Base-by-base conservation (phyloP, 2,888 invertebrate species). In the Lysandra bellargus region DNA sequence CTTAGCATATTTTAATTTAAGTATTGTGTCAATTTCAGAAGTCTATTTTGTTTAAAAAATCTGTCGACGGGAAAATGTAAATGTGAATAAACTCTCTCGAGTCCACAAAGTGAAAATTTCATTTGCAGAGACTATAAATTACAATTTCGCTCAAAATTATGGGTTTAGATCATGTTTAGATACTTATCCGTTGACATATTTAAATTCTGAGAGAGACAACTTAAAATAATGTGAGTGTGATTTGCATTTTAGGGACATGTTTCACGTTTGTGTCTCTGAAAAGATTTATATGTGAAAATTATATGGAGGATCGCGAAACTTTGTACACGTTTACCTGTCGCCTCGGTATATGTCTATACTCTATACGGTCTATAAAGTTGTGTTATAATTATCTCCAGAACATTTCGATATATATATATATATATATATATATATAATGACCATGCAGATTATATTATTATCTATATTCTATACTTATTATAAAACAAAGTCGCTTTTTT, bases 191-290 rank as follows among this genome's bases (percentile, higher is more conserved):
- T 64, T 64, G 23, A 23, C 9, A 23, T 30, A 64, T 23, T 64
- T 64, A 64, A 30, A 64, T 30, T 64, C 64, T 23, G 64, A 1
- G 23, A 64, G 9, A 23, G 30, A 64, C 7, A 64, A 64, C 23
- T 64, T 64, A 23, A 23, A 33, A 69, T 33, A 30, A 69, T 30
- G 69, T 69, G 69, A 69, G 30, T 9, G 33, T 33, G 1, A 69
- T 69, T 69, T 14, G 69, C 69, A 69, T 69, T 69, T 69, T 12
- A 69, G 69, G 69, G 33, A 33, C 33, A 33, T 33, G 69, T 69
- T 69, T 69, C 33, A 69, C 2, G 69, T 69, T 12, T 69, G 33
- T 64, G 60, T 2, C 7, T 30, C 64, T 30, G 61, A 60, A 60
- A 23, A 17, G 57, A 57, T 57, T 57, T 60, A 0, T 60, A n/a